A percentile compares a stretch with the other conserved stretches of the same genome.
phyloP scores from a whole-genome alignment of 2,888 invertebrate species.

The Cylloceria caligata region DNA sequence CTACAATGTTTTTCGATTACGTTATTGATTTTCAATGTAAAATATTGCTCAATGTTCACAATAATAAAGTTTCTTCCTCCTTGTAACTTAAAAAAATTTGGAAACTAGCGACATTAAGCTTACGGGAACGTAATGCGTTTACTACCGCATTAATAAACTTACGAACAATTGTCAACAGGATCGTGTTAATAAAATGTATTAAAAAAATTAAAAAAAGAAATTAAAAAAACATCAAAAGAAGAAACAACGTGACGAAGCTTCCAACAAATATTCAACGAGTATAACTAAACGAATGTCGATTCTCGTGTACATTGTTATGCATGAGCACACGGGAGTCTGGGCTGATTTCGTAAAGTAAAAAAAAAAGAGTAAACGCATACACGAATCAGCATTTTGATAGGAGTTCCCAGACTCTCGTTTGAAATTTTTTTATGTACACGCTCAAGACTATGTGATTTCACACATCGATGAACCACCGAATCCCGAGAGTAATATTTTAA shows the following conservation, averaged over 20 bases:
- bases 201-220: too few species aligned
- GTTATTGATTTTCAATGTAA: too few species aligned
- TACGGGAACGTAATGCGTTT: too few species aligned
- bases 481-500: slow-evolving; percentile 44
- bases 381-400: slow-evolving; percentile 49
- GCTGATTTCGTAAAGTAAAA: neutral
- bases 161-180: too few species aligned
- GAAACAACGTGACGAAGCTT: neutral
- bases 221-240: neutral
- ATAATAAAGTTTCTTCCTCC: too few species aligned
- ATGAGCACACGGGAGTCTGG: slow-evolving; percentile 24
- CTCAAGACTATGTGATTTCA: slow-evolving; percentile 25
- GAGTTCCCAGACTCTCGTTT: slow-evolving; percentile 1
- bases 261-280: slow-evolving; percentile 39
- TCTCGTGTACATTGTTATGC: slow-evolving; percentile 34
- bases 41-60: too few species aligned
- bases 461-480: slow-evolving; percentile 33
- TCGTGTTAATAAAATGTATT: too few species aligned
- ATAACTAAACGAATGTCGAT: slow-evolving; percentile 42
- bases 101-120: too few species aligned
- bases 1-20: too few species aligned
- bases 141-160: too few species aligned
- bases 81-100: too few species aligned
- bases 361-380: slow-evolving; percentile 15
- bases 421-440: slow-evolving; percentile 17